These are phyloP conservation scores for Amphipoea lucens DNA, from an alignment of 2,888 invertebrate genomes.

Conservation along the genomic window DNA sequence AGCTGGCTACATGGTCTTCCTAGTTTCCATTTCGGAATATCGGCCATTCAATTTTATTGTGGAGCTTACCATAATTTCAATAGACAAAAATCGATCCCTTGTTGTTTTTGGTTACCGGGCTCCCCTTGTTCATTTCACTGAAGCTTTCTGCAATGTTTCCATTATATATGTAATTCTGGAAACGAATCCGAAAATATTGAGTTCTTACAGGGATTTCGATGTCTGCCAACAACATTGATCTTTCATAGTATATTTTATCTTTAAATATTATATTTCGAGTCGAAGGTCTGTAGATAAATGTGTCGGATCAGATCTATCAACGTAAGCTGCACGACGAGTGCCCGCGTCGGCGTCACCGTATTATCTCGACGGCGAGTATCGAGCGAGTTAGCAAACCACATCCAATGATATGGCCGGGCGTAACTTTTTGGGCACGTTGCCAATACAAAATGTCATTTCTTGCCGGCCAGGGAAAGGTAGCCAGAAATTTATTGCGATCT, in stretches of 20 bases:
- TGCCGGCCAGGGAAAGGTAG: conserved; percentile 64
- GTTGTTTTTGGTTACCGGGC: not conserved
- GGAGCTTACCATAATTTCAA: not conserved
- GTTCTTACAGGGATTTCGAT: not conserved
- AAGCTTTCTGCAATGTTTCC: not conserved
- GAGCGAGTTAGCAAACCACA: conserved; percentile 71
- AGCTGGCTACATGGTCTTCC: not conserved
- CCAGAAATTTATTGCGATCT: conserved; percentile 58
- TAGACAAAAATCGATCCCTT: not conserved
- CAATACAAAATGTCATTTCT: conserved; percentile 72
- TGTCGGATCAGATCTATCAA: conserved; percentile 12
- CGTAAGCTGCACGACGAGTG: not conserved
- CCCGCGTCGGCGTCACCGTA: conserved; percentile 8
- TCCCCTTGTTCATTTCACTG: not conserved
- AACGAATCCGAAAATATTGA: conserved; percentile 5
- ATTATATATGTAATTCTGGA: not conserved
- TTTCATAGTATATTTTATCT: not conserved
- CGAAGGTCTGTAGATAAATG: not conserved
- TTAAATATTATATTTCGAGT: not conserved
- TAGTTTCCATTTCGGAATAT: conserved; percentile 6
- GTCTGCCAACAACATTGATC: conserved; percentile 17
- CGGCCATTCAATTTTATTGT: not conserved
- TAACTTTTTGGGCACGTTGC: conserved; percentile 75
- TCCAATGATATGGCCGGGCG: conserved; percentile 68
- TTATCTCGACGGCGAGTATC: conserved; percentile 57